Conservation (phyloP, 1,140 invertebrate species). For the Arctopsyche grandis region DNA sequence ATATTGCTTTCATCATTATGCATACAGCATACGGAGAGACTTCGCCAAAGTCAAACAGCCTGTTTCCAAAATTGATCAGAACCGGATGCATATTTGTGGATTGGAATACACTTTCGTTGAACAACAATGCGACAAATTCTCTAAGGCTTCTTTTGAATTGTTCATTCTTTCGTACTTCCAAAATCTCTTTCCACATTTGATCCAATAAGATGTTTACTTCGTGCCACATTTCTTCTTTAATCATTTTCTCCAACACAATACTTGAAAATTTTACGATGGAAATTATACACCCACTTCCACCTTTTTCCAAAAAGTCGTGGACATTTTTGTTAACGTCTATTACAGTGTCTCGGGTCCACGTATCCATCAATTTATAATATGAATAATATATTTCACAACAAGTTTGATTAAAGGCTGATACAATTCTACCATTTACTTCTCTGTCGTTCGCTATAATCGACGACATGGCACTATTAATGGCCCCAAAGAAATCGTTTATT, state of each 20-base stretch:
- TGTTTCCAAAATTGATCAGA: constrained; percentile 32
- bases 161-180: constrained; percentile 50
- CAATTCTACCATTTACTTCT: constrained; percentile 41
- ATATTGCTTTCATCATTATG: constrained; percentile 37
- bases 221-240: constrained; percentile 7
- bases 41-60: constrained; percentile 49
- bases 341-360: constrained; percentile 14
- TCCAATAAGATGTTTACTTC: constrained; percentile 16
- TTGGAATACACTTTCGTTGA: constrained; percentile 34
- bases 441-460: background rate
- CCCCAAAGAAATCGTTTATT: background rate
- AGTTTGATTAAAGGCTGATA: constrained; percentile 42
- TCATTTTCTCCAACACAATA: constrained; percentile 39
- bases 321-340: constrained; percentile 23
- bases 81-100: constrained; percentile 25
- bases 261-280: constrained; percentile 38
- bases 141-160: constrained; percentile 49
- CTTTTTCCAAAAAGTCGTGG: constrained; percentile 47
- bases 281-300: constrained; percentile 45
- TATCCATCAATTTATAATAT: constrained; percentile 38
- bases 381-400: constrained; percentile 42
- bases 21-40: constrained; percentile 40
- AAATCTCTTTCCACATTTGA: constrained; percentile 49
- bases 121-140: constrained; percentile 44
- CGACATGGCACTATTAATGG: background rate